Conservation (phyloP, 2,113 vertebrate genomes). For the Scopus umbretta region DNA sequence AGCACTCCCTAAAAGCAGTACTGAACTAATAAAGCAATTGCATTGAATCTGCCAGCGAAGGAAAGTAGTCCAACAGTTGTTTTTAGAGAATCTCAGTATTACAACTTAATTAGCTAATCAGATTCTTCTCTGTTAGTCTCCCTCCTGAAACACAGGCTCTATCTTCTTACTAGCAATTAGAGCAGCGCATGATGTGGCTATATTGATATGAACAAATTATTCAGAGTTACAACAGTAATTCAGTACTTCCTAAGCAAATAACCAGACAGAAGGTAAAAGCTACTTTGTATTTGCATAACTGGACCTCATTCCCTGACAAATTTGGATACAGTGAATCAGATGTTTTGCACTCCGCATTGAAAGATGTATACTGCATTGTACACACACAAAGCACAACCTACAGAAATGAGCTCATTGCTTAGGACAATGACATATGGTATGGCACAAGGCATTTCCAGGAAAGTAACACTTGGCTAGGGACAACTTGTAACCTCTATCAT, state of each 20-base stretch:
- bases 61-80: background rate
- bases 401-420: background rate
- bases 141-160: background rate
- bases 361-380: background rate
- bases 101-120: background rate
- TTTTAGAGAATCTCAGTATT: background rate
- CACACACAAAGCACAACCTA: background rate
- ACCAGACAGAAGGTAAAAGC: background rate
- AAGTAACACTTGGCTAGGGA: rapidly evolving
- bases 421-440: rapidly evolving
- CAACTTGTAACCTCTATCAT: background rate
- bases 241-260: background rate
- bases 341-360: background rate
- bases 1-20: background rate
- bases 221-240: background rate
- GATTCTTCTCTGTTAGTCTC: background rate
- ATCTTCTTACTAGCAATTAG: background rate
- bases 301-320: background rate
- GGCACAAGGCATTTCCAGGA: rapidly evolving
- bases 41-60: background rate
- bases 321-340: background rate
- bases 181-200: background rate
- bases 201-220: background rate
- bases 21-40: background rate
- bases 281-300: background rate